These are phyloP conservation scores for Sinocyclocheilus anophthalmus DNA, from an alignment of 2,113 vertebrate species.

Conservation along the genomic window DNA sequence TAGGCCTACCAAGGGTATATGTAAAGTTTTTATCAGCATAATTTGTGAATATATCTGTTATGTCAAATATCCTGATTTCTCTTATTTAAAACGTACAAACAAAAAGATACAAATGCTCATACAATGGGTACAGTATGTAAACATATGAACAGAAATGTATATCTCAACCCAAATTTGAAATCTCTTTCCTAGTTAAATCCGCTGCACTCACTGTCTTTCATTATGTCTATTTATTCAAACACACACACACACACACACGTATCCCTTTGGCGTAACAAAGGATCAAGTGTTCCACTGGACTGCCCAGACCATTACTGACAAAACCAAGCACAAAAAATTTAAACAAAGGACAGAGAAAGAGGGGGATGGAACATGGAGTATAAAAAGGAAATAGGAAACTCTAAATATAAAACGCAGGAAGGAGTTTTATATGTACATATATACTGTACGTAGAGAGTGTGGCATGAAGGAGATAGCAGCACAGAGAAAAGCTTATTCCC, in stretches of 20 bases:
- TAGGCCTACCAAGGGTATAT: no score
- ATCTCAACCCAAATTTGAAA: not conserved
- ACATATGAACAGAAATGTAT: not conserved
- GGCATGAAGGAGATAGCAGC: constrained; percentile 1
- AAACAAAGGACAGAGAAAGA: constrained; percentile 14
- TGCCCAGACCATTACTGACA: constrained; percentile 33
- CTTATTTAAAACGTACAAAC: not conserved
- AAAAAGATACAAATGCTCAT: not conserved
- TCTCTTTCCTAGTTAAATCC: not conserved
- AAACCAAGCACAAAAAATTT: constrained; percentile 38
- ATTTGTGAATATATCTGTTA: no score
- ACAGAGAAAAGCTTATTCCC: constrained; percentile 43
- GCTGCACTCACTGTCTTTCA: not conserved
- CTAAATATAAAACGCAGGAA: not conserved
- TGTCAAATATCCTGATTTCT: not conserved
- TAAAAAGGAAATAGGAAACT: constrained; percentile 4
- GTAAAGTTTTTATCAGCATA: no score
- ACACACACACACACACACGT: constrained; percentile 37
- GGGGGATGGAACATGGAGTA: not conserved
- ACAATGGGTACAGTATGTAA: not conserved
- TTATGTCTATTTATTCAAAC: not conserved
- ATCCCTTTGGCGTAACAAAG: constrained; percentile 41
- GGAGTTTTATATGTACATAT: not conserved
- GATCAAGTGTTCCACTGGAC: constrained; percentile 44
- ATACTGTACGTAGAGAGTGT: constrained; percentile 12